A percentile compares a stretch with the other conserved stretches of the same genome.
phyloP scores from a whole-genome alignment of 2,113 vertebrate genomes.

The Hiodon alosoides region DNA sequence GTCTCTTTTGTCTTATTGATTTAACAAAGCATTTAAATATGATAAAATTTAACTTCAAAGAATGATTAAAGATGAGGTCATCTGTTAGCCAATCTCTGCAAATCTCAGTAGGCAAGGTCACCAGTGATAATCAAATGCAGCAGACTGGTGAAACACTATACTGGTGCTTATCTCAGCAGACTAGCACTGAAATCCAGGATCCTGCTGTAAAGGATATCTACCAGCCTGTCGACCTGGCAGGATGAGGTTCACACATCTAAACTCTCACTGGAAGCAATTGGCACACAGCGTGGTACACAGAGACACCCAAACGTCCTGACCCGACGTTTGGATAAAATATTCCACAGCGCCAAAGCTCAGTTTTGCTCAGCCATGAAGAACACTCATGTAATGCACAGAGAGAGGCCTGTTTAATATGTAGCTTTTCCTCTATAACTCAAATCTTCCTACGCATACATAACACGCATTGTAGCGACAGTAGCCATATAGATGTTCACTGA shows the following conservation, averaged over 20 bases:
- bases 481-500: background rate
- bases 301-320: background rate
- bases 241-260: constrained; percentile 2
- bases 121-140: background rate
- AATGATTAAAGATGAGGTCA: background rate
- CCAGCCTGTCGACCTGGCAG: constrained; percentile 5
- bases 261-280: background rate
- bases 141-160: background rate
- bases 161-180: background rate
- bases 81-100: background rate
- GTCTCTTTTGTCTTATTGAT: no score
- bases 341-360: background rate
- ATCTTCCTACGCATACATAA: background rate
- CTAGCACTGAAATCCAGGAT: background rate
- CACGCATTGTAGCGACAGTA: background rate
- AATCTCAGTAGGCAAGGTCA: background rate
- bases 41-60: background rate
- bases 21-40: background rate
- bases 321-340: background rate
- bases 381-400: background rate
- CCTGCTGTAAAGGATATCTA: background rate
- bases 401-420: no score
- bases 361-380: background rate
- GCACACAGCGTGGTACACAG: background rate
- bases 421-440: background rate